Evolutionary conservation across 1,140 invertebrate genomes (phyloP).

Genomic region (Lepidotrigona ventralis): DNA sequence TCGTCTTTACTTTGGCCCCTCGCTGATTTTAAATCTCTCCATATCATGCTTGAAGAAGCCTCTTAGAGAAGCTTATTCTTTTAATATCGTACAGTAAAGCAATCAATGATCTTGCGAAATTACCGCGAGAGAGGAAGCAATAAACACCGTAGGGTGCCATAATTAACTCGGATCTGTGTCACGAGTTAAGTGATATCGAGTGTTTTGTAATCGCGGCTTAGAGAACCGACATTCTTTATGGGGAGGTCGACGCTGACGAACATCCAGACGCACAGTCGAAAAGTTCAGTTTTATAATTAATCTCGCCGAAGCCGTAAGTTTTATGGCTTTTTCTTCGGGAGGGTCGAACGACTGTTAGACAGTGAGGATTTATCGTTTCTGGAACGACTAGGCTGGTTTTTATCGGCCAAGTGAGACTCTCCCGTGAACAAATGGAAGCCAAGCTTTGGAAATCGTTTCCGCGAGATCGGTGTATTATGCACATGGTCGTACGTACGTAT

Average conservation of each 20-base stretch:
- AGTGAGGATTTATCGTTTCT: neutral
- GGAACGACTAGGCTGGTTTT: neutral
- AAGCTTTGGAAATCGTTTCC: neutral
- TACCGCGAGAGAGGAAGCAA: neutral
- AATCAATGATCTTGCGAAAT: neutral
- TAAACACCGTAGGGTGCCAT: neutral
- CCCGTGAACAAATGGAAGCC: neutral
- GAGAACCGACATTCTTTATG: neutral
- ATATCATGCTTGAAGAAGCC: no score
- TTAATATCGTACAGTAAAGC: no score
- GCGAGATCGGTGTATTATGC: neutral
- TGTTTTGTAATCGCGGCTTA: neutral
- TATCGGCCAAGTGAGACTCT: neutral
- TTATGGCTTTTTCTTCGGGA: neutral
- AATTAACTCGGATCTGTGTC: neutral
- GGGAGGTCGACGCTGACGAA: conserved; percentile 1
- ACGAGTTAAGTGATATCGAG: neutral
- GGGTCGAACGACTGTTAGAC: neutral
- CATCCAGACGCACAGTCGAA: neutral
- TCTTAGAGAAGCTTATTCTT: no score
- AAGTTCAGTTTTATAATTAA: neutral
- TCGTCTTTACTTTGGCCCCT: no score
- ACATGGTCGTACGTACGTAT: no score
- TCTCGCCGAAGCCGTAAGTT: neutral
- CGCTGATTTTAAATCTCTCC: no score